These are phyloP conservation scores for Pomatostomus ruficeps DNA, from an alignment of 2,113 vertebrate genomes.

Conservation along the genomic window DNA sequence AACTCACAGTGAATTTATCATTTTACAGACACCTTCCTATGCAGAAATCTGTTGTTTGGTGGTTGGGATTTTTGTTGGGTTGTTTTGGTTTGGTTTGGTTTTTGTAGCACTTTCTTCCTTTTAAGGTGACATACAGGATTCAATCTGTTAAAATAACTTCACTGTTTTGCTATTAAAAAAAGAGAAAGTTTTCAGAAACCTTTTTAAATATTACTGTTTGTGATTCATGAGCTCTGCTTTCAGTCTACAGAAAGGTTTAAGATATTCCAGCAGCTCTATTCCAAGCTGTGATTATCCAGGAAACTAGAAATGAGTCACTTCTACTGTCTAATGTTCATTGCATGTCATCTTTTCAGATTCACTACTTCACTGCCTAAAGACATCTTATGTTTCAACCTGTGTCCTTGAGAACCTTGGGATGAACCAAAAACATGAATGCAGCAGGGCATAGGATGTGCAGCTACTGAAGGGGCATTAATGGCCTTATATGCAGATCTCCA, in stretches of 20 bases:
- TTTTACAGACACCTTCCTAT: not conserved
- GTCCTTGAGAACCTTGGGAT: slow-evolving; percentile 4
- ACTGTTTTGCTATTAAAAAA: not conserved
- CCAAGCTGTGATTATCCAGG: slow-evolving; percentile 17
- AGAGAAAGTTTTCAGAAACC: not conserved
- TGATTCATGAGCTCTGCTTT: slow-evolving; percentile 7
- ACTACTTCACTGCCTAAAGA: not conserved
- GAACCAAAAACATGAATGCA: not conserved
- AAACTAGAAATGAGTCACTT: not conserved
- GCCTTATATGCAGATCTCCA: not conserved
- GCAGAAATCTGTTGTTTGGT: not conserved
- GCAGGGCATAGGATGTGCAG: not conserved
- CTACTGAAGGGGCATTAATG: not conserved
- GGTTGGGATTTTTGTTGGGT: not conserved
- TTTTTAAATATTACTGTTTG: not conserved
- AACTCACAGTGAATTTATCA: not conserved
- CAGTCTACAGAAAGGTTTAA: not conserved
- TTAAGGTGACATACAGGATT: not conserved
- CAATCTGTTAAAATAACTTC: not conserved
- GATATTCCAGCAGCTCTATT: not conserved
- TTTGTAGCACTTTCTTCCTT: not conserved
- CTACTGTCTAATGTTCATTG: not conserved
- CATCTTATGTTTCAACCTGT: not conserved
- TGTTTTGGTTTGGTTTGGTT: not conserved
- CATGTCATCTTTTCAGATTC: slow-evolving; percentile 14